Evolutionary conservation across 2,888 invertebrate species (phyloP).

Genomic region (Pachydiplax longipennis): DNA sequence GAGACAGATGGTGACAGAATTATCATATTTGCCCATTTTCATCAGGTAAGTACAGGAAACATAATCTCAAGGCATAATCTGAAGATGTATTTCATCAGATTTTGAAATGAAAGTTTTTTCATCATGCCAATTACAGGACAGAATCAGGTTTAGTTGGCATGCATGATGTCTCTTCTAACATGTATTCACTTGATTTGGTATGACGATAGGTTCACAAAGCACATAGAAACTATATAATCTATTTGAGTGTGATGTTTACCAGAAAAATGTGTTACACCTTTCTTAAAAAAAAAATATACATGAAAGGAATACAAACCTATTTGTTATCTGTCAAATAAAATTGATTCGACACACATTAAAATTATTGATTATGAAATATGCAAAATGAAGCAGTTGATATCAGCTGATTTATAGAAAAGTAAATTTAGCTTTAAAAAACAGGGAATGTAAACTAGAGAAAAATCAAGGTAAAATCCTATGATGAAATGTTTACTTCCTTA

Average conservation of each 20-base stretch:
- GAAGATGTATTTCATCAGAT: slow-evolving; percentile 3
- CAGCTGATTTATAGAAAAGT: no score
- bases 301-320: no score
- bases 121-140: slow-evolving; percentile 36
- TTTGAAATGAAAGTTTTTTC: slow-evolving; percentile 16
- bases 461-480: no score
- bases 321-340: no score
- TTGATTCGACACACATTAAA: no score
- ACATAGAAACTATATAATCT: slow-evolving; percentile 23
- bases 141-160: slow-evolving; percentile 24
- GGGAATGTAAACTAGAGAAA: no score
- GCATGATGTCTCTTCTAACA: slow-evolving; percentile 37
- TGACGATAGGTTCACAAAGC: slow-evolving; percentile 19
- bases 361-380: no score
- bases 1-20: slow-evolving; percentile 1
- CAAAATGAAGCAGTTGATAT: no score
- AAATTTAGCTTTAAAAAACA: no score
- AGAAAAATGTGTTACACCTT: slow-evolving; percentile 41
- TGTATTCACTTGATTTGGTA: slow-evolving; percentile 8
- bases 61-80: not conserved
- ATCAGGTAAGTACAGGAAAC: not conserved
- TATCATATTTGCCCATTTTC: not conserved
- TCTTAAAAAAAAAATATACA: not conserved
- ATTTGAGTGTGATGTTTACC: slow-evolving; percentile 14
- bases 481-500: no score